Percentiles rank a stretch among this genome's conserved stretches.
phyloP scores from a whole-genome alignment of 37 sponge, comb jelly and placozoan species.

The Sycon ciliatum region DNA sequence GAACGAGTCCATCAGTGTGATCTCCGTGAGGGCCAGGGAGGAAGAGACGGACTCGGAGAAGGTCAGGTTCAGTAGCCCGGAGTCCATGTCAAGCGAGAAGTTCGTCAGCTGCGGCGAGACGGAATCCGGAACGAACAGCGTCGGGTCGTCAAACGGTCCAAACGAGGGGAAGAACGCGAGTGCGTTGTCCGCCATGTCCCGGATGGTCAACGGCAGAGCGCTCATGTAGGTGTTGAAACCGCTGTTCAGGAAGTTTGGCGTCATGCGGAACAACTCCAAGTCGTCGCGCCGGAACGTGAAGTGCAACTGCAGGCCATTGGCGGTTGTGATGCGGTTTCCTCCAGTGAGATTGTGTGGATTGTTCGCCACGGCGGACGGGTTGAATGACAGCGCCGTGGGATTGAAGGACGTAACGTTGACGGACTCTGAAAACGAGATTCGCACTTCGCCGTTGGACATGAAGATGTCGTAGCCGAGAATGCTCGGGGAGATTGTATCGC shows the following conservation, averaged over 20 bases:
- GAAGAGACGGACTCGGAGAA: slow-evolving; percentile 75
- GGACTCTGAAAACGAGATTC: slow-evolving; percentile 56
- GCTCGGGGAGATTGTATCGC: slow-evolving; percentile 48
- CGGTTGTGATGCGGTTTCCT: neutral
- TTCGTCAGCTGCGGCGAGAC: slow-evolving; percentile 44
- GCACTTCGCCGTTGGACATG: slow-evolving; percentile 64
- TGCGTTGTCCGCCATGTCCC: slow-evolving; percentile 56
- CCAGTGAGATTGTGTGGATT: neutral
- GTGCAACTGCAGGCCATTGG: slow-evolving; percentile 22
- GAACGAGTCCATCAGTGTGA: too few relatives aligned
- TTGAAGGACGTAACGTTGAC: slow-evolving; percentile 61
- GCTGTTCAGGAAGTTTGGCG: slow-evolving; percentile 10
- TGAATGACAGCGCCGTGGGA: neutral
- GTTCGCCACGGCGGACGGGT: neutral
- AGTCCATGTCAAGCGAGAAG: slow-evolving; percentile 37
- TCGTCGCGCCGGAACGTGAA: slow-evolving; percentile 50
- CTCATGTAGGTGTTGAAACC: slow-evolving; percentile 35
- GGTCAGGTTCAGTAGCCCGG: slow-evolving; percentile 32
- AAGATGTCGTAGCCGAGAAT: slow-evolving; percentile 52
- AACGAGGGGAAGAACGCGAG: slow-evolving; percentile 13
- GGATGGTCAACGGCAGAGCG: slow-evolving; percentile 43
- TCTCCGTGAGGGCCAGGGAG: too few relatives aligned
- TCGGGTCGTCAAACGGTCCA: too few relatives aligned
- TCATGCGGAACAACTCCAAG: slow-evolving; percentile 36
- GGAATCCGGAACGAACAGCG: slow-evolving; percentile 37